Base-by-base conservation (phyloP, 2,113 vertebrate species). In the Nipponia nippon region DNA sequence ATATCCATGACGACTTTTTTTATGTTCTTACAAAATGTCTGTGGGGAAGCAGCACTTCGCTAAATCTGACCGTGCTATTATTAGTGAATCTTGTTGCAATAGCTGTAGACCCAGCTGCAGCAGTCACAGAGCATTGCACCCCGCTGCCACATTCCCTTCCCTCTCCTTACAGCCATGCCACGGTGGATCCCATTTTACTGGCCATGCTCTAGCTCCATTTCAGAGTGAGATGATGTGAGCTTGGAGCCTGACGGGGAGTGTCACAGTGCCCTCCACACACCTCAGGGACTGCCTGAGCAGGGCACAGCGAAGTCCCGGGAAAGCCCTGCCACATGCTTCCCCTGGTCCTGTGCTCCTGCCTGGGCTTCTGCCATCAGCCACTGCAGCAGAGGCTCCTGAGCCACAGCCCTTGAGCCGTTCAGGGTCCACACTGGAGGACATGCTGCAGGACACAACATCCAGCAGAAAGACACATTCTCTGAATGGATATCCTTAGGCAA, bases 211-310 rank as follows among this genome's bases (percentile, higher is more conserved):
- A 42, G 44, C 50, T 32, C n/a, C 21, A 4, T 26, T 32, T 21
- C 44, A 36, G 30, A 19, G 47, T 11, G 42, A 69, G 26, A 11
- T 4, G 42, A 5, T 2, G 13, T 9, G 20, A 58, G n/a, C 56
- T 40, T 8, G 29, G 21, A n/a, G 11, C 26, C 19, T 49, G 59
- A 4, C 0, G 1, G n/a, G 30, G 42, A 30, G 42, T 3, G 4
- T 30, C 20, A 16, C 49, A 2, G 29, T 14, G 7, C 21, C 25
- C 26, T 49, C 42, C 29, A 27, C 18, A 7, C 16, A 11, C 40
- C 17, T 2, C 27, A 10, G 47, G 29, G n/a, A 5, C 40, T 26
- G n/a, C 49, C 67, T 4, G 2, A 36, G 38, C 61, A 63, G 58
- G n/a, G 17, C 66, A 32, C 27, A 59, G 61, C 32, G 10, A 3